A percentile compares a stretch with the other conserved stretches of the same genome.
phyloP scores from a whole-genome alignment of 2,888 invertebrate species.

The Drosophila birchii region DNA sequence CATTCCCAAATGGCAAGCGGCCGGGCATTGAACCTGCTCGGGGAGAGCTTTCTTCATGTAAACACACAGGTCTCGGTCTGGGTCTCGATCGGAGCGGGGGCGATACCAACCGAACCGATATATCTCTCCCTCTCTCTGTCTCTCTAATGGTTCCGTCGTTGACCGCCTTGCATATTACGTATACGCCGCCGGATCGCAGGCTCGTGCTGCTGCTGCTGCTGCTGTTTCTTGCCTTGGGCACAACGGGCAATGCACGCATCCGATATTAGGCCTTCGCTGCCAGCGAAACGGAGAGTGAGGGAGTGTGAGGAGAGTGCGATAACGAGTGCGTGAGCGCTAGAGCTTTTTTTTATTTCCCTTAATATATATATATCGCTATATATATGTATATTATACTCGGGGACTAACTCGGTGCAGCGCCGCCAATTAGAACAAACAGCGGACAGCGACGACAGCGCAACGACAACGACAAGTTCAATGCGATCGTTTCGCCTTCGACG shows the following conservation, averaged over 20 bases:
- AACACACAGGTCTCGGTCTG: slow-evolving; percentile 10
- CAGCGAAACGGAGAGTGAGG: slow-evolving; percentile 5
- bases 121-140: neutral
- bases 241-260: slow-evolving; percentile 33
- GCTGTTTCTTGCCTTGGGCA: slow-evolving; percentile 10
- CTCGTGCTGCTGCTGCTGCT: slow-evolving; percentile 8
- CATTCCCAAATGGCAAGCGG: slow-evolving; percentile 17
- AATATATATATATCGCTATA: neutral
- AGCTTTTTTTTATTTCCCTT: slow-evolving; percentile 3
- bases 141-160: slow-evolving; percentile 40
- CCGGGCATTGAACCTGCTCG: slow-evolving; percentile 21
- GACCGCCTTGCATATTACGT: slow-evolving; percentile 39
- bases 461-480: slow-evolving; percentile 61
- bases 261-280: slow-evolving; percentile 37
- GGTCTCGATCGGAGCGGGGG: neutral
- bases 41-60: slow-evolving; percentile 25
- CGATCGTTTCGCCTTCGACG: slow-evolving; percentile 52
- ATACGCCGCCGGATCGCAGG: slow-evolving; percentile 26
- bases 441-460: slow-evolving; percentile 21
- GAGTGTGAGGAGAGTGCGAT: slow-evolving; percentile 13
- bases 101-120: neutral
- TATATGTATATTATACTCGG: neutral
- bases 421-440: slow-evolving; percentile 73
- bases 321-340: slow-evolving; percentile 23
- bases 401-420: slow-evolving; percentile 56